A percentile compares a stretch with the other conserved stretches of the same genome.
These are phyloP conservation scores for Diuraphis noxia DNA, from an alignment of 1,140 invertebrate species.

Conservation along the genomic window DNA sequence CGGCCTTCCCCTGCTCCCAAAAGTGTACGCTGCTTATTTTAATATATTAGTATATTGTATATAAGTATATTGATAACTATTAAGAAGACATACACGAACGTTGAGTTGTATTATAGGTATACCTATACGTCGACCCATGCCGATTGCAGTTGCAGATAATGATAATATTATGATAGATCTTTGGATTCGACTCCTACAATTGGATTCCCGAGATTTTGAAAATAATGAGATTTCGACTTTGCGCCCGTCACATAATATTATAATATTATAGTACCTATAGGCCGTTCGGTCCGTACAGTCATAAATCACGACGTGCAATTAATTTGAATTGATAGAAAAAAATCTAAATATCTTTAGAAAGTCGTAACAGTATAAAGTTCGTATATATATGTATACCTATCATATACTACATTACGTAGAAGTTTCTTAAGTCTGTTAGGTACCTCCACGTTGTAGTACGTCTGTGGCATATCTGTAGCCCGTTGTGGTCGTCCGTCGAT, in stretches of 20 bases:
- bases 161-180: background rate
- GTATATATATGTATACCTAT: background rate
- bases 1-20: no score
- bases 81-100: background rate
- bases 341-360: constrained; percentile 8
- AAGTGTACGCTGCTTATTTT: background rate
- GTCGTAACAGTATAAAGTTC: background rate
- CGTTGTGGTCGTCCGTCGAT: background rate
- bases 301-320: background rate
- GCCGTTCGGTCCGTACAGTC: background rate
- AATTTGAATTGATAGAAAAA: background rate
- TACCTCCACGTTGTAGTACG: background rate
- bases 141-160: no score
- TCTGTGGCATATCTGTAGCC: background rate
- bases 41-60: no score
- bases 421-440: background rate
- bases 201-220: background rate
- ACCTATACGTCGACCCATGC: background rate
- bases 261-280: background rate
- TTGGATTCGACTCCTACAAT: background rate
- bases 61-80: background rate
- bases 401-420: background rate
- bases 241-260: background rate
- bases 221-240: background rate
- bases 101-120: no score